phyloP scores from a whole-genome alignment of 2,113 vertebrate species.

The Cairina moschata region DNA sequence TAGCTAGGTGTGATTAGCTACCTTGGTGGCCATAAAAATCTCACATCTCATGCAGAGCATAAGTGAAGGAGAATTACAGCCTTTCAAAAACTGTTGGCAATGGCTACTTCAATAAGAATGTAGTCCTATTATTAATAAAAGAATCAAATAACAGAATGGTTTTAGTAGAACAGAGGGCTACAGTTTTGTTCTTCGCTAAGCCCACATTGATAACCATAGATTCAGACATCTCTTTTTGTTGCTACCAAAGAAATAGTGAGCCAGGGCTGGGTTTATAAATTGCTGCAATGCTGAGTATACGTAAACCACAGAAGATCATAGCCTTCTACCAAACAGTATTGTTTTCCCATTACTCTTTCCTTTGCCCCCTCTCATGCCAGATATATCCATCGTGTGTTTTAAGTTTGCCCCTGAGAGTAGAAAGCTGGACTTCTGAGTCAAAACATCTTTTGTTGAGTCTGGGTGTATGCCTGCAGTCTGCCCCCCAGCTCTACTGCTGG shows the following conservation, averaged over 20 bases:
- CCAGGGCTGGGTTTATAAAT: background rate
- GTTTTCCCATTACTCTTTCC: background rate
- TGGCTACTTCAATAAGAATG: background rate
- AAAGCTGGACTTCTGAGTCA: background rate
- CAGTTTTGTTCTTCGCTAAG: background rate
- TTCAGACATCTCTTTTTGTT: background rate
- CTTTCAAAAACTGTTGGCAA: background rate
- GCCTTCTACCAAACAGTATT: background rate
- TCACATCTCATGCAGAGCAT: background rate
- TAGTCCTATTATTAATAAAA: background rate
- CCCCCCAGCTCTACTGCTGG: background rate
- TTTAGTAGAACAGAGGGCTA: background rate
- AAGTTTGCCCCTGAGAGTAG: background rate
- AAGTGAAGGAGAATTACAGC: background rate
- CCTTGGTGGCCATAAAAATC: background rate
- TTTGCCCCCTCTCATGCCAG: background rate
- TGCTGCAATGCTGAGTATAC: background rate
- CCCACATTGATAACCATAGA: background rate
- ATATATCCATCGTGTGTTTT: background rate
- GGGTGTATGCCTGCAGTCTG: background rate
- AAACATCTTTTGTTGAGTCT: background rate
- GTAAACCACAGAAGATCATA: background rate
- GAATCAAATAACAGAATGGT: background rate
- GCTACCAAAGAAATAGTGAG: background rate
- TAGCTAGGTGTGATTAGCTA: background rate